Base-by-base conservation (phyloP, 2,888 invertebrate species). In the Sclerodermus sp. region DNA sequence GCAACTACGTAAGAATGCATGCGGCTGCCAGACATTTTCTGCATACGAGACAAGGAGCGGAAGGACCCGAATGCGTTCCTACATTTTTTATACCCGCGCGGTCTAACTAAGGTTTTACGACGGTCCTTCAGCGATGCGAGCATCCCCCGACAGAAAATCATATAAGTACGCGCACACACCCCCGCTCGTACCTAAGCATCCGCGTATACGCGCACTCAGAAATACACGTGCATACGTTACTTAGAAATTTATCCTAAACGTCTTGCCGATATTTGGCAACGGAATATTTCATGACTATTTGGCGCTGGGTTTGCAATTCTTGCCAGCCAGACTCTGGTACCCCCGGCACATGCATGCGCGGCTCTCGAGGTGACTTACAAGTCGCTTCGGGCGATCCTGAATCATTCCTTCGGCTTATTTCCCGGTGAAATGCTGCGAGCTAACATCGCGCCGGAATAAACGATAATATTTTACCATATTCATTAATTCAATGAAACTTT, bases 221-320 rank as follows among this genome's bases (percentile, higher is more conserved):
- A 14, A 30, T 29, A 29, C 6, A 30, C 29, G n/a, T 42, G 13
- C 30, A 42, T 5, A 23, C 29, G 13, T 13, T 6, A 8, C 34
- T 18, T 16, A 32, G 10, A 36, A 38, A 23, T n/a, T 12, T 34
- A 50, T 34, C 29, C 29, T n/a, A 72, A 73, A 73, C 60, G 65
- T 62, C 57, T 23, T 51, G 50, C 31, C 53, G 55, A 58, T 64
- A 66, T 70, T 70, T 23, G 65, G 63, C 57, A 50, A 54, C 52
- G 58, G 62, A 70, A 71, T 74, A 71, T 71, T 71, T 73, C 64
- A 74, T 60, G 62, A 60, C 44, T 48, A 49, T 47, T 45, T 32
- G 44, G 55, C 31, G 34, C 34, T 6, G 8, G 23, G 8, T 8
- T 23, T 23, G 8, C 23, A 8, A 23, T 23, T 23, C 8, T 23